phyloP scores from a whole-genome alignment of 1,140 invertebrate species.

The Physella acuta region DNA sequence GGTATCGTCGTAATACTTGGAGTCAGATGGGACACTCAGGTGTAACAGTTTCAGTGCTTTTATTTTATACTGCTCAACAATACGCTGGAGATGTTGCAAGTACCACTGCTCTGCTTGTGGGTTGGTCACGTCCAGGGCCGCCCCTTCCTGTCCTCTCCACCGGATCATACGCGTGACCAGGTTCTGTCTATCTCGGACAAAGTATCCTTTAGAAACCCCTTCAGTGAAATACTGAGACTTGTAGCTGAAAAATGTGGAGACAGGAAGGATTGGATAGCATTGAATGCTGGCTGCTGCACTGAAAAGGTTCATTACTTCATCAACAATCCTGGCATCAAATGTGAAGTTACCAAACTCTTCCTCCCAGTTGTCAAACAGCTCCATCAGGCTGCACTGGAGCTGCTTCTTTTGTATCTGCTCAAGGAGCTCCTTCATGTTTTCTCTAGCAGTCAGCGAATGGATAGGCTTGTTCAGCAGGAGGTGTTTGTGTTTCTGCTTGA shows the following conservation, averaged over 20 bases:
- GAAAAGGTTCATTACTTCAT: slow-evolving; percentile 20
- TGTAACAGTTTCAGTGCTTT: slow-evolving; percentile 32
- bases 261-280: slow-evolving; percentile 31
- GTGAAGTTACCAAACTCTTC: slow-evolving; percentile 28
- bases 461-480: slow-evolving; percentile 28
- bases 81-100: slow-evolving; percentile 13
- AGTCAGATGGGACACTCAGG: slow-evolving; percentile 29
- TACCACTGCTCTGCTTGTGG: slow-evolving; percentile 30
- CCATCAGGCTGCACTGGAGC: slow-evolving; percentile 27
- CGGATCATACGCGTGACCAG: slow-evolving; percentile 32
- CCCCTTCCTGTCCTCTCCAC: slow-evolving; percentile 34
- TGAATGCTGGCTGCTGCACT: slow-evolving; percentile 1
- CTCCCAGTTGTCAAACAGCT: slow-evolving; percentile 32
- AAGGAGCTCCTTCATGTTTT: slow-evolving; percentile 16
- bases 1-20: slow-evolving; percentile 30
- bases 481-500: slow-evolving; percentile 20
- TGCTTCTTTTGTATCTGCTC: slow-evolving; percentile 14
- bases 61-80: slow-evolving; percentile 25
- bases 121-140: slow-evolving; percentile 34
- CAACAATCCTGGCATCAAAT: slow-evolving; percentile 16
- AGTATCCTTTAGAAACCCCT: slow-evolving; percentile 30
- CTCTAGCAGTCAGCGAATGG: slow-evolving; percentile 14
- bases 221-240: slow-evolving; percentile 31
- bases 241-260: slow-evolving; percentile 35
- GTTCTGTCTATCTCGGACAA: slow-evolving; percentile 31